A percentile compares a stretch with the other conserved stretches of the same genome.
phyloP scores from a whole-genome alignment of 1,140 invertebrate genomes.

The Drosophila seguyi region DNA sequence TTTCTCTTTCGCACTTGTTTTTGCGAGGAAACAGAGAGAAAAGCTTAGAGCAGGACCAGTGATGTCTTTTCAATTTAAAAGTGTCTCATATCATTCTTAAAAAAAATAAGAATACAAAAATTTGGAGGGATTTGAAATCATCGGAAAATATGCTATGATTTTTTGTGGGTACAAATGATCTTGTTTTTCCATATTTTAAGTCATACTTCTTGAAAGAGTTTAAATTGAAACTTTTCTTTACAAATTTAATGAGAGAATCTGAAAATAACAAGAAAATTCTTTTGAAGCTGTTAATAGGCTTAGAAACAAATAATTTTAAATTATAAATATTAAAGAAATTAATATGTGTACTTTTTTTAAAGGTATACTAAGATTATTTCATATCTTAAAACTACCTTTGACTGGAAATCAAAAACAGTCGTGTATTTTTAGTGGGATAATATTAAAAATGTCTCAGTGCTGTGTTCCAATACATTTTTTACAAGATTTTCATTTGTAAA shows the following conservation, averaged over 20 bases:
- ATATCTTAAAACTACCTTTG: neutral
- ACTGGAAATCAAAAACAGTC: neutral
- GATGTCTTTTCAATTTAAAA: slow-evolving; percentile 1
- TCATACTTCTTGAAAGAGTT: neutral
- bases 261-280: neutral
- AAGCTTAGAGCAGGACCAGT: neutral
- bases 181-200: neutral
- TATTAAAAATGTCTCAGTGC: neutral
- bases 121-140: neutral
- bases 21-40: slow-evolving; percentile 23
- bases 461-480: neutral
- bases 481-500: too few relatives aligned
- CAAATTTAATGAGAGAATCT: rapidly evolving
- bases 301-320: neutral
- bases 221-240: neutral
- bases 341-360: neutral
- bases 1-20: neutral
- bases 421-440: neutral
- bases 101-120: neutral
- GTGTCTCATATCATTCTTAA: rapidly evolving
- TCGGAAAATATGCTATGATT: neutral
- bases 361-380: neutral
- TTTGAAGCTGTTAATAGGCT: neutral
- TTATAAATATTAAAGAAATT: neutral
- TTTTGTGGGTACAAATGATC: neutral